Percentiles rank a stretch among this genome's conserved stretches.
These are phyloP conservation scores for Polyodon spathula DNA, from an alignment of 2,113 vertebrate genomes.

Conservation along the genomic window DNA sequence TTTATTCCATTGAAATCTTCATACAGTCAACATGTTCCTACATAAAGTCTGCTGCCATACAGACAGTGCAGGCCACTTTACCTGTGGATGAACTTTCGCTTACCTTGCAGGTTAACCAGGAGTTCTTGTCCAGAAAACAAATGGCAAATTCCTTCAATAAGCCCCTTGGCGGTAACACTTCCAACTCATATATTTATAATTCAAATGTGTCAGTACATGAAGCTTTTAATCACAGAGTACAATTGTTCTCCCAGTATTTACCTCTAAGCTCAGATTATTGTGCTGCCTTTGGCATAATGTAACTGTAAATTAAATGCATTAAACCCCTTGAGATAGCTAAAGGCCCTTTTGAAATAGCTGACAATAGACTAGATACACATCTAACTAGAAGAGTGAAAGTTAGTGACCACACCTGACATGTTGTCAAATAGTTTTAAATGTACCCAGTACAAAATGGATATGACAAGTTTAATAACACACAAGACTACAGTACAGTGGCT, in stretches of 20 bases:
- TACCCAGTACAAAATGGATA: too few relatives aligned
- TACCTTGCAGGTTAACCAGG: constrained; percentile 36
- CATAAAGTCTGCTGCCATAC: constrained; percentile 24
- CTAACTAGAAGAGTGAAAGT: too few relatives aligned
- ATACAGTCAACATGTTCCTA: constrained; percentile 31
- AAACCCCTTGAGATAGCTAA: neutral
- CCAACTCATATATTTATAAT: constrained; percentile 25
- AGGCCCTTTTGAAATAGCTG: neutral
- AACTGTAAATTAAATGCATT: neutral
- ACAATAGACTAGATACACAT: too few relatives aligned
- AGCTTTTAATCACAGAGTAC: constrained; percentile 34
- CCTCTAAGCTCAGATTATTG: constrained; percentile 23
- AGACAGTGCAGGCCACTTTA: constrained; percentile 47
- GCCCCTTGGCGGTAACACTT: constrained; percentile 41
- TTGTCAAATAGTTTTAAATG: too few relatives aligned
- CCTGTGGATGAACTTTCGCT: constrained; percentile 56
- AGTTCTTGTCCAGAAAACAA: constrained; percentile 47
- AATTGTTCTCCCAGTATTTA: constrained; percentile 27
- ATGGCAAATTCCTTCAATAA: constrained; percentile 46
- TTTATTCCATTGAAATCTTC: constrained; percentile 31
- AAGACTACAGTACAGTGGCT: too few relatives aligned
- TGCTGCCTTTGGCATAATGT: constrained; percentile 11
- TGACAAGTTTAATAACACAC: too few relatives aligned
- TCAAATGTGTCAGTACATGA: constrained; percentile 50
- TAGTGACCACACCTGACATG: too few relatives aligned